Evolutionary conservation across 2,888 invertebrate species (phyloP).

Genomic region (Plemyria rubiginata): DNA sequence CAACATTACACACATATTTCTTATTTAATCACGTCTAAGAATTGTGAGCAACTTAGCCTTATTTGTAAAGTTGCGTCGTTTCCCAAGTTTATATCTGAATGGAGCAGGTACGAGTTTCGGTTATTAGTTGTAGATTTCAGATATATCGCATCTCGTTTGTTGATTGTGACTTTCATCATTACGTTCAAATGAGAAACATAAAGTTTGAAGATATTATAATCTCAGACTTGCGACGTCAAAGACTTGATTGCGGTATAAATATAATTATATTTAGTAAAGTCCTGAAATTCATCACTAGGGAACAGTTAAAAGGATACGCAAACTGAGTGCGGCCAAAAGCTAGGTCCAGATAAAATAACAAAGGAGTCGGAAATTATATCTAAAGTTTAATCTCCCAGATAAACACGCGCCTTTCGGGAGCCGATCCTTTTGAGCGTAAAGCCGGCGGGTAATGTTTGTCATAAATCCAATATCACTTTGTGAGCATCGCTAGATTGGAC

Average conservation of each 20-base stretch:
- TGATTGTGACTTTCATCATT: constrained; percentile 19
- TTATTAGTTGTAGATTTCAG: constrained; percentile 29
- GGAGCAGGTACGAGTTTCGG: constrained; percentile 28
- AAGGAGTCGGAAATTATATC: constrained; percentile 41
- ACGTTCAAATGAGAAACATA: constrained; percentile 12
- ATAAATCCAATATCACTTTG: constrained; percentile 53
- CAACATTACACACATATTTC: constrained; percentile 60
- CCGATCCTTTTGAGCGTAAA: constrained; percentile 42
- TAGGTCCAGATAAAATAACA: constrained; percentile 41
- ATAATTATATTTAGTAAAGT: constrained; percentile 25
- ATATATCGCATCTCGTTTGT: constrained; percentile 23
- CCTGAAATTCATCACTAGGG: constrained; percentile 28
- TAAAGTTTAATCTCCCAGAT: constrained; percentile 41
- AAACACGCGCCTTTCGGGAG: constrained; percentile 42
- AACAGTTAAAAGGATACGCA: constrained; percentile 30
- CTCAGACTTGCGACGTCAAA: constrained; percentile 16
- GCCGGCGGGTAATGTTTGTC: constrained; percentile 47
- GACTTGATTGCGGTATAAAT: constrained; percentile 26
- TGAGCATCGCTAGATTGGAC: constrained; percentile 52
- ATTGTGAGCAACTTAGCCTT: constrained; percentile 34
- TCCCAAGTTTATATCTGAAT: constrained; percentile 30
- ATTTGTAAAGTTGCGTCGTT: constrained; percentile 33
- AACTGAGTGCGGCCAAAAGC: constrained; percentile 29
- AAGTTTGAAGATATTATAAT: constrained; percentile 6
- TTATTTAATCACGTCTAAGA: constrained; percentile 50